Evolutionary conservation across 2,113 vertebrate species (phyloP), one percentile per base, ranked within the genome.

Genomic region (Paradoxurus hermaphroditus): DNA sequence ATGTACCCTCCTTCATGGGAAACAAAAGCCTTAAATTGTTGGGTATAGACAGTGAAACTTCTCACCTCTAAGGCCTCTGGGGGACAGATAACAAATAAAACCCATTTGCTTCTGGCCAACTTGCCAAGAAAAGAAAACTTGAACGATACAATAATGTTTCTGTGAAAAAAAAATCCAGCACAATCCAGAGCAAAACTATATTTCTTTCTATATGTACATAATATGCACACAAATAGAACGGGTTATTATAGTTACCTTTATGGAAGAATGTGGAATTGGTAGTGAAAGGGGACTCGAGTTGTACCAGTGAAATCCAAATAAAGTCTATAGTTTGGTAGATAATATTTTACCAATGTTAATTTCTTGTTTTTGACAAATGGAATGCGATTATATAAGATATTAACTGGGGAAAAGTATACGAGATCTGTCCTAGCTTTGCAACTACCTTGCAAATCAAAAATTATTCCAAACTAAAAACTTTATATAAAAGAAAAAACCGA

Each of bases 311-410:
- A 70, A 96, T 92, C 9, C 34, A 75, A 75, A 90, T 53, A 83
- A 87, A 88, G 2, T 62, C 19, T 53, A 23, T 3, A 67, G 31
- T 73, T 94, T 41, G 72, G 72, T 79, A 94, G 84, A 73, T 31
- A 84, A 10, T 34, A 46, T 91, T 73, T 75, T 41, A 56, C 27
- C n/a, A 68, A 87, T 78, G 41, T 81, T 79, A 79, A 87, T 62
- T 84, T 91, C 70, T 88, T 85, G 44, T 73, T 93, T 84, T 94
- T 92, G 41, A 79, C 59, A 95, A 86, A 62, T 46, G 11, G 15
- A 68, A 19, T 31, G 70, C 27, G 44, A 4, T 51, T 78, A 72
- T n/a, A 36, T 82, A 90, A 53, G 19, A 77, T 51, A 56, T 91
- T 90, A 94, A n/a, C 23, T 31, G 21, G 18, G 14, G 73, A 11